Base-by-base conservation (phyloP, 2,113 vertebrate species). In the Cyanoramphus novaezelandiae region DNA sequence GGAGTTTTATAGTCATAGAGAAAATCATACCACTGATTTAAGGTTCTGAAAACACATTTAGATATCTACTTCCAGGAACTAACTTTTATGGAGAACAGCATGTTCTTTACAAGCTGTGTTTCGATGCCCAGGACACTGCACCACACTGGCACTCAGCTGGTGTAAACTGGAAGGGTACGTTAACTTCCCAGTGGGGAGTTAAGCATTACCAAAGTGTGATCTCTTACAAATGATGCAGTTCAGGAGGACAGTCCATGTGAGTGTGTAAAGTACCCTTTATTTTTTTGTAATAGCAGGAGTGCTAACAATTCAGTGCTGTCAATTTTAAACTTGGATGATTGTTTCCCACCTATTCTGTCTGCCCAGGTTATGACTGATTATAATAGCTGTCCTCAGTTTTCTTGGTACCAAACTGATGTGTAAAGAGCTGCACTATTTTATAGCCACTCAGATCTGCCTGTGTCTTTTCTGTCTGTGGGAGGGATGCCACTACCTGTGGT, bases 181-280 rank as follows among this genome's bases (percentile, higher is more conserved):
- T 96, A 93, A 76, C 68, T 41, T 95, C 93, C 85, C 90, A 28
- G 4, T 24, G 13, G 93, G 93, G 79, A 95, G 85, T 62, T 70
- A 49, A 79, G 65, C 59, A 19, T 44, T 63, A 35, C 41, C 6
- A 5, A 71, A 88, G 63, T 86, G 78, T 71, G 86, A 60, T 35
- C 41, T 63, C 88, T 86, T 13, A 44, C 75, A 80, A 93, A 80
- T 63, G 13, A 59, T 43, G 75, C 33, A 57, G 70, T 77, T 75
- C 75, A 69, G 89, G 49, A 74, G 67, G 63, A 55, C 70, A 65
- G 84, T 15, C 82, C 87, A 33, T 8, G 17, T 72, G 62, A 82
- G 41, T 62, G 33, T 33, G 67, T 49, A 69, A 95, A 91, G 20
- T 35, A 75, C 52, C 31, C 10, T 27, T 33, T 59, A 47, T 86